Evolutionary conservation across 2,888 invertebrate genomes (phyloP).

Genomic region (Polymixis lichenea): DNA sequence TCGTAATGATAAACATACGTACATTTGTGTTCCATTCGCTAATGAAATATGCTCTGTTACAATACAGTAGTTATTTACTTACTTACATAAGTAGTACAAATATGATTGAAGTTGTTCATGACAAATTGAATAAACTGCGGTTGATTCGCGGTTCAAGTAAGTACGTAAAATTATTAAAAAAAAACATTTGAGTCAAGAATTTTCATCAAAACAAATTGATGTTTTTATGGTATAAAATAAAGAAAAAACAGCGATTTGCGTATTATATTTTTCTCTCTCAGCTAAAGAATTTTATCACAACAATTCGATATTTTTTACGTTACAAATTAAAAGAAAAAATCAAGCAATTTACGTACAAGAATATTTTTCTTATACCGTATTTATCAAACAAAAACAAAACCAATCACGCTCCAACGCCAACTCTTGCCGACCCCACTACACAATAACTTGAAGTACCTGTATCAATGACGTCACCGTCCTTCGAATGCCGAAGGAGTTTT

Average conservation of each 20-base stretch:
- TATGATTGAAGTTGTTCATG: slow-evolving; percentile 14
- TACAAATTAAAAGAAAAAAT: slow-evolving; percentile 1
- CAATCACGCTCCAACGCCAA: slow-evolving; percentile 67
- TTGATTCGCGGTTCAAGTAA: slow-evolving; percentile 21
- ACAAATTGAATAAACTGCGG: slow-evolving; percentile 40
- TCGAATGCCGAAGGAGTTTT: slow-evolving; percentile 83
- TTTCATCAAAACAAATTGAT: neutral
- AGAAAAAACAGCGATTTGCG: neutral
- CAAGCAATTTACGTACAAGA: neutral
- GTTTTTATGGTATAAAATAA: neutral
- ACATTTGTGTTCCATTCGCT: slow-evolving; percentile 56
- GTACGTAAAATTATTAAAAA: too few relatives aligned
- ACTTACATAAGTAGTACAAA: slow-evolving; percentile 9
- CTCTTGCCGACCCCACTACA: slow-evolving; percentile 68
- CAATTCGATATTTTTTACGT: slow-evolving; percentile 6
- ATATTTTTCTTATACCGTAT: slow-evolving; percentile 6
- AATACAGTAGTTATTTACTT: slow-evolving; percentile 20
- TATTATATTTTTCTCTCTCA: neutral
- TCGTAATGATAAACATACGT: slow-evolving; percentile 61
- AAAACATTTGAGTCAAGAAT: too few relatives aligned
- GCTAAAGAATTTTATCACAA: neutral
- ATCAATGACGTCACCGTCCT: slow-evolving; percentile 85
- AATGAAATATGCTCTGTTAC: slow-evolving; percentile 32
- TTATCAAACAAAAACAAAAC: slow-evolving; percentile 9
- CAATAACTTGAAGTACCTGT: slow-evolving; percentile 76